Percentiles rank a stretch among this genome's conserved stretches.
phyloP scores from a whole-genome alignment of 2,888 invertebrate species.

The Toxonevra muliebris region DNA sequence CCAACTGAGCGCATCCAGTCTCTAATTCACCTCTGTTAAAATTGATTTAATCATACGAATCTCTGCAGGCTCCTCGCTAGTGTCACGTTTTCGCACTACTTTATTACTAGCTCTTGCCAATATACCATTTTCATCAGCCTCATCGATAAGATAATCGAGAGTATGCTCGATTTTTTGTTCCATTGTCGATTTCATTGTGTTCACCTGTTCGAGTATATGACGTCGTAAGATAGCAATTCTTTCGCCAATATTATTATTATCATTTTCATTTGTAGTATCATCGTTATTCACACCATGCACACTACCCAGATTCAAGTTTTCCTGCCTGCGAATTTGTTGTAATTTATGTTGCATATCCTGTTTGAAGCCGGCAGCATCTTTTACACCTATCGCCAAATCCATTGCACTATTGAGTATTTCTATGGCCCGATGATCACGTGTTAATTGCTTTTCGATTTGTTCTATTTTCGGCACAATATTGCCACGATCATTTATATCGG shows the following conservation, averaged over 20 bases:
- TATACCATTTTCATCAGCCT: constrained; percentile 45
- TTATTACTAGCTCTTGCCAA: constrained; percentile 50
- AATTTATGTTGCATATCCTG: constrained; percentile 43
- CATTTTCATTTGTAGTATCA: neutral
- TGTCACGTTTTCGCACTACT: constrained; percentile 39
- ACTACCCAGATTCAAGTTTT: neutral
- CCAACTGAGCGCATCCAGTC: too few relatives aligned
- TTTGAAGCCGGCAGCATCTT: constrained; percentile 49
- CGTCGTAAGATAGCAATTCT: constrained; percentile 48
- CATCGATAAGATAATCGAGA: constrained; percentile 50
- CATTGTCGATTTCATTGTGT: constrained; percentile 51
- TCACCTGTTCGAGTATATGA: constrained; percentile 51
- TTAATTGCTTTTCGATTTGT: constrained; percentile 55
- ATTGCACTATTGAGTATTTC: constrained; percentile 55
- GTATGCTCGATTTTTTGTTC: constrained; percentile 54
- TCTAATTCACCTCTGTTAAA: constrained; percentile 47
- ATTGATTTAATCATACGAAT: constrained; percentile 50
- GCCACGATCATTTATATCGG: constrained; percentile 44
- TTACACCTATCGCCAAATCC: constrained; percentile 52
- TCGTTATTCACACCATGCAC: neutral
- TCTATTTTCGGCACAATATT: constrained; percentile 50
- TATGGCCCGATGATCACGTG: constrained; percentile 57
- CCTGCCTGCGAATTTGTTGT: constrained; percentile 9
- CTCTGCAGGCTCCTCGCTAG: constrained; percentile 34
- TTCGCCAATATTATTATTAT: constrained; percentile 28